These are phyloP conservation scores for Drosophila ercepeae DNA, from an alignment of 1,140 invertebrate species.

Conservation along the genomic window DNA sequence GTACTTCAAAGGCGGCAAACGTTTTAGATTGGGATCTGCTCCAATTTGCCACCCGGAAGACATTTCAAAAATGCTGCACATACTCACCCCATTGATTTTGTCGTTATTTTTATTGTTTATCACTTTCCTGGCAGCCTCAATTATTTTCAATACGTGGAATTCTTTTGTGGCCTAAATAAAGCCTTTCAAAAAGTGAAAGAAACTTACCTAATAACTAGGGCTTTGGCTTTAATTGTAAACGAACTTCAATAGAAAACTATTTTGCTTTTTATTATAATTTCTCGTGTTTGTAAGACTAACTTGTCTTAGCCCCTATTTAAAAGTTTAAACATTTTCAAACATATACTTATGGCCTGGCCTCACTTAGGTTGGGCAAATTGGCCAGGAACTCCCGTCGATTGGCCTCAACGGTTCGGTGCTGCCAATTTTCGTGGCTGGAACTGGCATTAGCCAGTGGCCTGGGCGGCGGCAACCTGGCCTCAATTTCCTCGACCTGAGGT, in stretches of 20 bases:
- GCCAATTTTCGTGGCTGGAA: constrained; percentile 52
- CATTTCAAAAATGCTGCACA: constrained; percentile 45
- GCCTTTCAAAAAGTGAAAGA: constrained; percentile 58
- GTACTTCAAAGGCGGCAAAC: constrained; percentile 56
- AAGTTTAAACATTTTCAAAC: constrained; percentile 25
- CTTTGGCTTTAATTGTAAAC: background rate
- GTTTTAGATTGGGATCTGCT: constrained; percentile 49
- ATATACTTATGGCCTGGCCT: constrained; percentile 20
- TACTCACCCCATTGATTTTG: background rate
- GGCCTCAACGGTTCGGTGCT: constrained; percentile 66
- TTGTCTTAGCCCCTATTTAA: constrained; percentile 26
- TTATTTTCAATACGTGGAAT: constrained; percentile 26
- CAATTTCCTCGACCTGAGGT: constrained; percentile 39
- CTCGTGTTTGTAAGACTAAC: background rate
- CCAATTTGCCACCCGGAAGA: constrained; percentile 72
- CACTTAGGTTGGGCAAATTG: constrained; percentile 62
- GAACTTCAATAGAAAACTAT: background rate
- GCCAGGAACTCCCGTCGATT: constrained; percentile 76
- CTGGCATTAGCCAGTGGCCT: constrained; percentile 46
- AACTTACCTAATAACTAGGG: constrained; percentile 60
- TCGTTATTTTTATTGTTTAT: constrained; percentile 2
- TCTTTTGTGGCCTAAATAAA: constrained; percentile 25
- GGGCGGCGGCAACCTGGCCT: constrained; percentile 31
- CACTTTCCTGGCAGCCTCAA: constrained; percentile 33
- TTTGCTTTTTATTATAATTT: background rate